Base-by-base conservation (phyloP, 1,140 invertebrate genomes). In the Oedothorax gibbosus region DNA sequence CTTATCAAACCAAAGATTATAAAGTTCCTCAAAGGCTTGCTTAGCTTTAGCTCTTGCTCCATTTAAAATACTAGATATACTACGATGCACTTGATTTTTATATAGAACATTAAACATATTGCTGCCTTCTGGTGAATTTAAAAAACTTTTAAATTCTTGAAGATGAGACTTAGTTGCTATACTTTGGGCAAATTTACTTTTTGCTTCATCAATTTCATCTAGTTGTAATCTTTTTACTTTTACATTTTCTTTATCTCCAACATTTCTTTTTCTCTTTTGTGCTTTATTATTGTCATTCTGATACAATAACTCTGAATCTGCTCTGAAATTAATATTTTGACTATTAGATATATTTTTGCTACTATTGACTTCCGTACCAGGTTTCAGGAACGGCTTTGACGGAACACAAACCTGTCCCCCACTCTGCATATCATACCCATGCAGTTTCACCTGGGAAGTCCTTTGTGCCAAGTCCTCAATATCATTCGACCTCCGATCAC, bases 331-430 rank as follows among this genome's bases (percentile, higher is more conserved):
- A 35, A 35, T 35, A 35, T 35, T 5, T 35, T 35, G 35, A 35
- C 35, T 35, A 35, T 35, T 35, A 2, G 35, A 35, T 5, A 35
- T 35, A 35, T 35, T 35, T 35, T 35, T 35, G 35, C 35, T 35
- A 35, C 35, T 1, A 35, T 35, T 91, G 95, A 96, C 66, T 93
- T 92, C 89, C 10, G 96, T 95, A 21, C 95, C 95, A n/a, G 71
- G 93, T 90, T 73, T 83, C 2, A 81, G 21, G n/a, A 72, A 77
- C 9, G 85, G 71, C 50, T 86, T 71, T 9, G 35, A 49, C 8
- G 80, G 21, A 51, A 68, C 35, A 35, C 35, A 64, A 57, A 62
- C 50, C 15, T 62, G 14, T 51, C 53, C 56, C 50, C 53, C 57
- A 21, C 50, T 72, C 49, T 57, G 60, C 35, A 0, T 75, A 12